A percentile compares a stretch with the other conserved stretches of the same genome.
Conservation (phyloP, 1,140 invertebrate species). For the Ceratosolen solmsi region DNA sequence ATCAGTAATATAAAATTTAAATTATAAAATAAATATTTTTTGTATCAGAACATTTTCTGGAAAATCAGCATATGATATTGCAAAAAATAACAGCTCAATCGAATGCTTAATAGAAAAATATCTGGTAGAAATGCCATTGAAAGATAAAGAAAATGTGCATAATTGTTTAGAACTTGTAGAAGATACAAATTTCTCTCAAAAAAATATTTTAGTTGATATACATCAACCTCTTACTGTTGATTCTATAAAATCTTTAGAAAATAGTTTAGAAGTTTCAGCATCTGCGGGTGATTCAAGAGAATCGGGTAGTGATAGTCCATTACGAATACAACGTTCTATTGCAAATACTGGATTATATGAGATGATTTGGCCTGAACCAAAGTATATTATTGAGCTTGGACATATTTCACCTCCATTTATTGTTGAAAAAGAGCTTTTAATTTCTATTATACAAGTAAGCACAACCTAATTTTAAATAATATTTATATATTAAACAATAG, state of each 20-base stretch:
- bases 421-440: conserved; percentile 71
- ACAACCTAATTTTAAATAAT: not conserved
- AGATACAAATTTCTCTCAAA: conserved; percentile 61
- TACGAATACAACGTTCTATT: conserved; percentile 46
- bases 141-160: conserved; percentile 64
- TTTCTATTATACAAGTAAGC: conserved; percentile 71
- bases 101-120: conserved; percentile 68
- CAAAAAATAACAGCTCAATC: conserved; percentile 71
- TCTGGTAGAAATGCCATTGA: conserved; percentile 58
- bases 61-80: conserved; percentile 72
- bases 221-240: conserved; percentile 67
- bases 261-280: conserved; percentile 62
- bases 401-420: conserved; percentile 72
- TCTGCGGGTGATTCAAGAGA: conserved; percentile 53
- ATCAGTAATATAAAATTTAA: not conserved
- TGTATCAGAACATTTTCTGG: conserved; percentile 71
- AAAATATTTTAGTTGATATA: conserved; percentile 64
- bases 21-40: conserved; percentile 38
- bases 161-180: conserved; percentile 61
- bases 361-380: conserved; percentile 79
- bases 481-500: not conserved
- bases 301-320: conserved; percentile 62
- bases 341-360: conserved; percentile 64
- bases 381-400: conserved; percentile 75
- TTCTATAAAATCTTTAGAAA: conserved; percentile 67